Base-by-base conservation (phyloP, 1,140 invertebrate genomes). In the Trichogramma pretiosum region DNA sequence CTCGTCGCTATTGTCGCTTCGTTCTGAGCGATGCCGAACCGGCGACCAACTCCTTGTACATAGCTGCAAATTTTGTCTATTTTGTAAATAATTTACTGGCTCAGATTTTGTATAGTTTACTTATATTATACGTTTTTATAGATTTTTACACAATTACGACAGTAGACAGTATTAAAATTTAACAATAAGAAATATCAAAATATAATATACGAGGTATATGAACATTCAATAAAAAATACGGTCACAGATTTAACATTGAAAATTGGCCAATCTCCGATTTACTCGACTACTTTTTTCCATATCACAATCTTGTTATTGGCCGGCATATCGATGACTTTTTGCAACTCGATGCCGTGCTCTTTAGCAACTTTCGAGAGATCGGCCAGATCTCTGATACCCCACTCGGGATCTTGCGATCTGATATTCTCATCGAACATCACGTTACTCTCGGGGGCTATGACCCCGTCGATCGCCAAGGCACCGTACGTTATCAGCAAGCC, bases 281-380 rank as follows among this genome's bases (percentile, higher is more conserved):
- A n/a, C n/a, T 30, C 7, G 13, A 8, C 8, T 16, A 46, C 2
- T 60, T 84, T 87, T 56, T 78, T 73, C 84, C 84, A 93, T 47
- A 90, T 74, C 14, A 92, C 66, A 49, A 78, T 84, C 61, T 89
- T 86, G 67, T 93, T 93, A 70, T 93, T 91, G 16, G 88, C 79
- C 18, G 89, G 89, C 83, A 92, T 85, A 59, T 87, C 80, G 58
- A 80, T 58, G 11, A 77, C 79, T 42, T 82, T 65, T 24, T 79
- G 66, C 13, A 92, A 64, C 8, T 64, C 60, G 3, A 93, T 67
- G 18, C 75, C 73, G 67, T 83, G 78, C 26, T 75, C 54, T 22
- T 70, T 60, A 0, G 80, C 89, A 53, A 89, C 58, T 57, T 77
- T 71, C 50, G 79, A 70, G 28, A 93, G 62, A 58, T 88, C 81